phyloP scores from a whole-genome alignment of 2,797 vertebrate species.

The Perodicticus potto region DNA sequence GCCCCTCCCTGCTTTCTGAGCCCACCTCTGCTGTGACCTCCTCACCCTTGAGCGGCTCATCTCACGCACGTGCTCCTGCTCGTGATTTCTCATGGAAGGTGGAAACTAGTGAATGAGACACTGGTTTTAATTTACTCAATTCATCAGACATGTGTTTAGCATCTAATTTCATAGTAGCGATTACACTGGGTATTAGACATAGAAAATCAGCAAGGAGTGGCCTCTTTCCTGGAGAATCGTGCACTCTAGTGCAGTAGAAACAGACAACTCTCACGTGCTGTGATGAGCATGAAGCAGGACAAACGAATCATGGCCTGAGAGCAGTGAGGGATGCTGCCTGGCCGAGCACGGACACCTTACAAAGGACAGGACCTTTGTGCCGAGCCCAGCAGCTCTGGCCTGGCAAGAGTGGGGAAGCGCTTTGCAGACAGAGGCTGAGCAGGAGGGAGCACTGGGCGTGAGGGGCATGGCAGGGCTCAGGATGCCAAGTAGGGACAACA shows the following conservation, averaged over 20 bases:
- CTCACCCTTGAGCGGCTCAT: fast-evolving
- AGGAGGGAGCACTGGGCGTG: fast-evolving
- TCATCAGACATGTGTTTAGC: neutral
- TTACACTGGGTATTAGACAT: neutral
- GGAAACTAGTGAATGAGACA: neutral
- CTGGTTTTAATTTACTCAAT: neutral
- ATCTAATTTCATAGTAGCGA: too few relatives aligned
- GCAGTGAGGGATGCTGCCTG: neutral
- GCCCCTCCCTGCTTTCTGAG: neutral
- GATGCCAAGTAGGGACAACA: too few relatives aligned
- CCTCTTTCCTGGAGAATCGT: neutral
- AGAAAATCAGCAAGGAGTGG: neutral
- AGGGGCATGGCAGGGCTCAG: fast-evolving
- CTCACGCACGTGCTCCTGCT: fast-evolving
- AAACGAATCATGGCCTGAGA: fast-evolving
- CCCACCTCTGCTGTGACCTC: neutral
- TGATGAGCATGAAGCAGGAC: fast-evolving
- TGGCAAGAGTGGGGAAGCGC: neutral
- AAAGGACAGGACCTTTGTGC: neutral
- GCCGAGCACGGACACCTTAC: neutral
- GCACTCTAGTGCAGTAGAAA: neutral
- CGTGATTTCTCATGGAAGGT: fast-evolving
- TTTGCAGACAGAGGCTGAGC: fast-evolving
- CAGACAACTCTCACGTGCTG: too few relatives aligned
- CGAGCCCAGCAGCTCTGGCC: neutral